phyloP scores from a whole-genome alignment of 2,888 invertebrate species.

The Ariolimax columbianus region DNA sequence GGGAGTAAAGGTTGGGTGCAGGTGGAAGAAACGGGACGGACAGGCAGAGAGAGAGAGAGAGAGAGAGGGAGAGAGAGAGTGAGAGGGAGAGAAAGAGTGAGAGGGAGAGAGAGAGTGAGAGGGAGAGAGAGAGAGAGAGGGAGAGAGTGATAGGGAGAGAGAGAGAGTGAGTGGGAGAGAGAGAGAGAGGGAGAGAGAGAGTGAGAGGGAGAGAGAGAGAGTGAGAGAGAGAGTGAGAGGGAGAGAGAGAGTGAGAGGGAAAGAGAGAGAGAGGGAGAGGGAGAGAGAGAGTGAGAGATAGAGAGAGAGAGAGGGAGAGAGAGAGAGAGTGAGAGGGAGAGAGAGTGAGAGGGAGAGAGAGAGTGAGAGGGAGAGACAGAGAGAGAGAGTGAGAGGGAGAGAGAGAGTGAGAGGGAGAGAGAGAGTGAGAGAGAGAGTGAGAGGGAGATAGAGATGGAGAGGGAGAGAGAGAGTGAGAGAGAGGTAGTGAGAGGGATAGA shows the following conservation, averaged over 20 bases:
- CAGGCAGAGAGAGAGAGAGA: constrained; percentile 34
- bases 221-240: neutral
- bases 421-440: neutral
- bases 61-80: neutral
- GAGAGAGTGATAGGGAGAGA: neutral
- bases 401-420: neutral
- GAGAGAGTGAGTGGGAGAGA: neutral
- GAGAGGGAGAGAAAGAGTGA: neutral
- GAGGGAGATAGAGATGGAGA: neutral
- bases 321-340: neutral
- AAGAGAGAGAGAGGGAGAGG: neutral
- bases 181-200: neutral
- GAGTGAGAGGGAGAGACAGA: neutral
- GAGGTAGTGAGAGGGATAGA: neutral
- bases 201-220: neutral
- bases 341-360: neutral
- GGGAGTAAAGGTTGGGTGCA: neutral
- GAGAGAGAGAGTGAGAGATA: neutral
- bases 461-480: neutral
- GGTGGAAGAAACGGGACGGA: neutral
- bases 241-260: neutral
- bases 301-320: neutral
- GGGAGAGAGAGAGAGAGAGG: neutral
- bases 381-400: neutral
- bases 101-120: neutral